Evolutionary conservation across 2,113 vertebrate genomes (phyloP), one percentile per base, ranked within the genome.

Genomic region (Gila orcuttii): DNA sequence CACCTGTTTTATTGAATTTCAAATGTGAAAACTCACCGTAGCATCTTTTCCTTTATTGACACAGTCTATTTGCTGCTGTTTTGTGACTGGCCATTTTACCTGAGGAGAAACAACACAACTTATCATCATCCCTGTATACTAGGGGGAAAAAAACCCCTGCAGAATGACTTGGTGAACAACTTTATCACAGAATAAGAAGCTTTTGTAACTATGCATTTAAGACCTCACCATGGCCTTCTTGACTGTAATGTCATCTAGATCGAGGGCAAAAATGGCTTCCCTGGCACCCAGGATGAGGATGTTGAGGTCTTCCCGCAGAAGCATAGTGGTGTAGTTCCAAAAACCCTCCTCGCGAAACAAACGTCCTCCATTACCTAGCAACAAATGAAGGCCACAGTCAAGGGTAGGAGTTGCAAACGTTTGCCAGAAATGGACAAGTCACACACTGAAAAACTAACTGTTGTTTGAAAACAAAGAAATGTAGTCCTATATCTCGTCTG

Each of bases 291-390:
- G 86, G 84, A 96, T 82, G 17, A 96, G 90, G 47, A 92, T 36
- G 3, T 89, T 66, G 0, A 91, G 84, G 82, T 95, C 95, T 88
- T 95, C 93, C 80, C 91, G 94, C 83, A 96, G 23, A 60, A 96
- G 87, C 91, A 96, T 92, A 83, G 90, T 92, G 82, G 95, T 94
- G 89, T 96, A 94, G 92, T 95, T 92, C 81, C 89, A 95, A 75
- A 95, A 89, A 4, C 89, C 88, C 28, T 92, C 90, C 85, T 92
- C 92, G 11, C 23, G 85, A 87, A 95, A 96, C 64, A 90, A 78
- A 62, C 64, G 86, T 64, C 84, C 83, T 10, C 87, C 90, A 74
- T 90, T 88, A 71, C 88, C 96, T 96, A 50, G 12, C 23, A 66
- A 82, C 59, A 79, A 25, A 33, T 15, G 33, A 25, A 75, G 3